phyloP scores from a whole-genome alignment of 1,140 invertebrate genomes.

The Plectus sambesii region DNA sequence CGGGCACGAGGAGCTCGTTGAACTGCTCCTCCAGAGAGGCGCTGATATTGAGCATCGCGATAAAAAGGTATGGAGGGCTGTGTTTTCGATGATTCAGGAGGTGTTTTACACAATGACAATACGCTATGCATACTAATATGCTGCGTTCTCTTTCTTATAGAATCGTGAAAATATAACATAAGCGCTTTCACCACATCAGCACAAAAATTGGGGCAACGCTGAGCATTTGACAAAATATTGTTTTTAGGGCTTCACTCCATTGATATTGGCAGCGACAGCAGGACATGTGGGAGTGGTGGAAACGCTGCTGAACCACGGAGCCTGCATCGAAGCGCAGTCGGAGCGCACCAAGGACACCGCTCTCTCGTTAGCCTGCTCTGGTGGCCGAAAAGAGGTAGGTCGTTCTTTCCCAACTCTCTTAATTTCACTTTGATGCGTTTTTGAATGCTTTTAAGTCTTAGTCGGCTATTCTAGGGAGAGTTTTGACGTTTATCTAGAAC shows the following conservation, averaged over 20 bases:
- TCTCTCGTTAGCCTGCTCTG: constrained; percentile 87
- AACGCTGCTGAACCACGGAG: constrained; percentile 75
- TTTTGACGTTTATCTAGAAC: no score
- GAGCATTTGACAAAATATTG: not conserved
- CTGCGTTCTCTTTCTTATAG: no score
- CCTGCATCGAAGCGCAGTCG: constrained; percentile 93
- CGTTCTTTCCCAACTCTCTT: constrained; percentile 20
- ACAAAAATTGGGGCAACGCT: no score
- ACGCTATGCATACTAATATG: no score
- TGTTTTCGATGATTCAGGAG: not conserved
- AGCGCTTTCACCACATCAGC: no score
- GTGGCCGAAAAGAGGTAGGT: constrained; percentile 71
- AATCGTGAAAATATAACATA: no score
- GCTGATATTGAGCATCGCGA: constrained; percentile 94
- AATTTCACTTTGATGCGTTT: constrained; percentile 11
- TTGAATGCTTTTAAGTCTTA: constrained; percentile 16
- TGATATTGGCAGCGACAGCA: constrained; percentile 89
- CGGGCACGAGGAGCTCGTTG: constrained; percentile 86
- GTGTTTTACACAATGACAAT: no score
- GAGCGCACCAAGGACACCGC: constrained; percentile 98
- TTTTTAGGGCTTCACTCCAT: constrained; percentile 72
- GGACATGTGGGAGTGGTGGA: constrained; percentile 90
- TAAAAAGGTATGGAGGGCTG: constrained; percentile 79
- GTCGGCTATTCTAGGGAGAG: not conserved
- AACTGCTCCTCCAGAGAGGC: constrained; percentile 71